Evolutionary conservation across 64 coral and sea anemone species (phyloP), one percentile per base, ranked within the genome.

Genomic region (Acropora tenuis): DNA sequence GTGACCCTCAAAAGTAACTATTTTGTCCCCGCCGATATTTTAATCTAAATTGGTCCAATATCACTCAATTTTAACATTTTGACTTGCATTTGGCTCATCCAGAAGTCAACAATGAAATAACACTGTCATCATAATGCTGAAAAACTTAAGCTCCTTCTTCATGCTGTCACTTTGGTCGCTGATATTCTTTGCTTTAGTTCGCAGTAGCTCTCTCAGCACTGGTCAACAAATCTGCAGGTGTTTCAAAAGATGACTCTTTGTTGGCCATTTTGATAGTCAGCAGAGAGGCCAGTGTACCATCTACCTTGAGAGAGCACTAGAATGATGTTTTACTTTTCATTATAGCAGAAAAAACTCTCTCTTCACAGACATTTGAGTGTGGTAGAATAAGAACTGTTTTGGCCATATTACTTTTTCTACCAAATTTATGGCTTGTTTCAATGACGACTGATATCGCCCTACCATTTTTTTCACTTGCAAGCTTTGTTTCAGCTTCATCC

Each of bases 241-340:
- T 69, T 59, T 91, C 68, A 91, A 75, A 83, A 75, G 79, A 74
- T 76, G 78, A 67, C 45, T 72, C 43, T 55, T 76, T 91, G 65
- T 44, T 19, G 17, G 78, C 66, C 77, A 87, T 88, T 81, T 92
- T 95, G 65, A 95, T 83, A 80, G 89, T 92, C 63, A 95, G 16
- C 69, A 88, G 69, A 83, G 81, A 91, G 48, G 19, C 63, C 40
- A 95, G 89, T 60, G 82, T 78, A 66, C 73, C 63, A 58, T 77
- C 57, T 47, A 50, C 82, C 53, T 95, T 66, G 55, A 95, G 76
- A 60, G 48, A 86, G 67, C 69, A 68, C 41, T 74, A 78, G 75
- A 92, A 96, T 57, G 84, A 78, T 45, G 78, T 88, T 78, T 93
- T 93, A 60, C 80, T 93, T 73, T 88, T 93, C 45, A 75, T 61